Conservation (phyloP, 2,888 invertebrate genomes). For the Busseola fusca region DNA sequence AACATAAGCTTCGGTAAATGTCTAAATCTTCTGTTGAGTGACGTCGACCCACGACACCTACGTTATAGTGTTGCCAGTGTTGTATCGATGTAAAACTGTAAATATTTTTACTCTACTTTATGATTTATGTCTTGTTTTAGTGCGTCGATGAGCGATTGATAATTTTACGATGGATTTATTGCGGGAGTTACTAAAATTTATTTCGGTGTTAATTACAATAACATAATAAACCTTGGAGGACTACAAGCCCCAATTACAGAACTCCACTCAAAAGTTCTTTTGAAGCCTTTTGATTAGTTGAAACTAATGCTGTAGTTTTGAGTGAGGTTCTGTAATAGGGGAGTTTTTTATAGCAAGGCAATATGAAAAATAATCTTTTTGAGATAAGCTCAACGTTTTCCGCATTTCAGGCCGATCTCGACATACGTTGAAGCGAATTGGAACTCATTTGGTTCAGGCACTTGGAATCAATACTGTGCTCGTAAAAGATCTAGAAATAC, state of each 20-base stretch:
- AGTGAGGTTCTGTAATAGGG: neutral
- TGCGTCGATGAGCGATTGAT: slow-evolving; percentile 35
- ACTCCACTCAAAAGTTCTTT: neutral
- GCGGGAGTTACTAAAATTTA: slow-evolving; percentile 31
- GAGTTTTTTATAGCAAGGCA: neutral
- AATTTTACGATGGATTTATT: slow-evolving; percentile 39
- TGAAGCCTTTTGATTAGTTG: neutral
- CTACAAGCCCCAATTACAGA: neutral
- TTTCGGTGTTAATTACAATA: slow-evolving; percentile 19
- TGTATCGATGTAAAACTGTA: slow-evolving; percentile 22
- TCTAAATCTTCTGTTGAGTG: slow-evolving; percentile 55
- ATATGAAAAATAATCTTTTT: slow-evolving; percentile 16
- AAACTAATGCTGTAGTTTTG: neutral
- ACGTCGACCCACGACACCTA: slow-evolving; percentile 47
- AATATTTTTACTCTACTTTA: slow-evolving; percentile 35
- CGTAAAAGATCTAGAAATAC: slow-evolving; percentile 72
- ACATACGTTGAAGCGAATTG: slow-evolving; percentile 55
- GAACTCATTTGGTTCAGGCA: slow-evolving; percentile 67
- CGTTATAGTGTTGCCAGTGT: slow-evolving; percentile 42
- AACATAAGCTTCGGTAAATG: slow-evolving; percentile 62
- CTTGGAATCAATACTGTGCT: slow-evolving; percentile 73
- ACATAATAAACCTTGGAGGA: slow-evolving; percentile 8
- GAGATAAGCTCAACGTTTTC: slow-evolving; percentile 28
- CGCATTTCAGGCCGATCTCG: slow-evolving; percentile 52
- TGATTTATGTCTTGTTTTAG: slow-evolving; percentile 29